Conservation (phyloP, 1,140 invertebrate species). For the Heterodera carotae region DNA sequence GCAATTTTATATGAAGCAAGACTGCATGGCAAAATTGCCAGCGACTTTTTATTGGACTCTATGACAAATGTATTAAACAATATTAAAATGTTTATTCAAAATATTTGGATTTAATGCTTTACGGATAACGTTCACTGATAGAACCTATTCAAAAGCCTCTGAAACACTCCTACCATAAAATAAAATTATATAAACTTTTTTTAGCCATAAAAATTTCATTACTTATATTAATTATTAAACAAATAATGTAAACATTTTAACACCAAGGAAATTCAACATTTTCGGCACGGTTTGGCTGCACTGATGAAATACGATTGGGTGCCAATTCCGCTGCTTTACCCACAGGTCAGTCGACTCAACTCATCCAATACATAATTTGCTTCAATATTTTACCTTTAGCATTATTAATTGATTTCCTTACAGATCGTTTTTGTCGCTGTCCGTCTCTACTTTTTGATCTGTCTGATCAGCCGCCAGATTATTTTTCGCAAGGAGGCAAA, state of each 20-base stretch:
- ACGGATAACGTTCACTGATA: too few relatives aligned
- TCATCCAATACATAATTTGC: background rate
- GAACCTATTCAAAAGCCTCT: too few relatives aligned
- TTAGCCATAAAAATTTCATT: background rate
- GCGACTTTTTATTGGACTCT: constrained; percentile 52
- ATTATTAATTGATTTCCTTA: background rate
- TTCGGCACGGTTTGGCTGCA: constrained; percentile 48
- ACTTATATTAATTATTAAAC: constrained; percentile 22
- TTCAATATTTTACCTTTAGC: background rate
- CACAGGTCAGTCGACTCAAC: constrained; percentile 23
- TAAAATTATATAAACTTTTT: too few relatives aligned
- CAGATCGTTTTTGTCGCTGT: constrained; percentile 63
- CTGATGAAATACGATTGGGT: constrained; percentile 63
- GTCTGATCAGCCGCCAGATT: constrained; percentile 56
- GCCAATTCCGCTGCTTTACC: constrained; percentile 59
- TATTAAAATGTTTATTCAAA: background rate
- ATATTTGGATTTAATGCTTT: too few relatives aligned
- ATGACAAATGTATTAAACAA: constrained; percentile 43
- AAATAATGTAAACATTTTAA: too few relatives aligned
- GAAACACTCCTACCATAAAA: too few relatives aligned
- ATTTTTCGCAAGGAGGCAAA: constrained; percentile 33
- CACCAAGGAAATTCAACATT: constrained; percentile 58
- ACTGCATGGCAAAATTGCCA: constrained; percentile 55
- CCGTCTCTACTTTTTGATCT: constrained; percentile 61
- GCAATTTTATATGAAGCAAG: constrained; percentile 48